Evolutionary conservation across 2,888 invertebrate species (phyloP), one percentile per base, ranked within the genome.

Genomic region (Tetranychus truncatus): DNA sequence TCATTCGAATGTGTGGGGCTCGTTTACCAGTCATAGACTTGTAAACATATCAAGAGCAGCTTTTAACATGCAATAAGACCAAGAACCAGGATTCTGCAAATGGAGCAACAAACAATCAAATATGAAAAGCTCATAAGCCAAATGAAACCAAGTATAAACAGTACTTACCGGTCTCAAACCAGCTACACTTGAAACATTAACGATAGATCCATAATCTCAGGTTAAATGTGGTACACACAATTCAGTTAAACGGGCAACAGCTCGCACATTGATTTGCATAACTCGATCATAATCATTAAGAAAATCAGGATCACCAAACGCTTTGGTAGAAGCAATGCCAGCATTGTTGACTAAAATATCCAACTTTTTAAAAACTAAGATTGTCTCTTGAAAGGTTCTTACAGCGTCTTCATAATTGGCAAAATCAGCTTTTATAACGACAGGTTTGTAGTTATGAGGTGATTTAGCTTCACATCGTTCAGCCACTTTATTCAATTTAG

Each of bases 301-400:
- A n/a, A 20, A 66, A 18, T 73, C 34, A 34, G 21, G 21, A 67
- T 66, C 67, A 66, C 20, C 21, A 21, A 73, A 45, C 9, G 24
- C 55, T 6, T 67, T 8, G 21, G 69, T 24, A 1, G 69, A 69
- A 5, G 11, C 44, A 21, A 46, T 4, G 46, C 73, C 75, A 18
- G 73, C 75, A 67, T 73, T 75, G 66, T 75, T 75, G 11, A 75
- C 66, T 45, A 75, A 66, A 9, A 75, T 46, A 73, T 75, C 75
- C 18, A 75, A 55, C 73, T 69, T 45, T 18, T 73, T 73, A n/a
- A 44, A 73, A 24, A 44, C 73, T 18, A 34, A n/a, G 18, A 73
- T 20, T 15, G 75, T 75, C 73, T 73, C 45, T 6, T 67, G 71
- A 20, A 24, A 20, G 6, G 34, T 24, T 21, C 20, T 69, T 21